Evolutionary conservation across 2,113 vertebrate species (phyloP).

Genomic region (Peromyscus californicus): DNA sequence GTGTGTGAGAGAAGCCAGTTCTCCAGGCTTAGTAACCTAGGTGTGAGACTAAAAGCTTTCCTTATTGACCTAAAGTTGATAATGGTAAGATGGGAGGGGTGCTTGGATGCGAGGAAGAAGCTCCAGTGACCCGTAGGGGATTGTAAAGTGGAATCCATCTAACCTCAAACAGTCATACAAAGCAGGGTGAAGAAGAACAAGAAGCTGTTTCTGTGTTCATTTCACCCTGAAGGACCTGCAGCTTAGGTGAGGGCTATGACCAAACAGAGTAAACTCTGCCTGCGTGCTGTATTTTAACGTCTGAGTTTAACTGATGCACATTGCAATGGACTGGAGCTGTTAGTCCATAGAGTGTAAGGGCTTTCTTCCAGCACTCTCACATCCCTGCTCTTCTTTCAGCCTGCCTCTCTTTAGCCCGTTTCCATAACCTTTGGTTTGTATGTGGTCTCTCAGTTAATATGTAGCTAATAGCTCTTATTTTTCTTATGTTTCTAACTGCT

Average conservation of each 20-base stretch:
- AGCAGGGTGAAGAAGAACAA: constrained; percentile 90
- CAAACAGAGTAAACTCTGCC: constrained; percentile 86
- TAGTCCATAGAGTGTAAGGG: constrained; percentile 92
- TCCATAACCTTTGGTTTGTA: constrained; percentile 92
- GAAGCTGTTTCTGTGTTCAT: constrained; percentile 91
- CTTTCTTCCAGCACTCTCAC: constrained; percentile 87
- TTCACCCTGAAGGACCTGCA: constrained; percentile 93
- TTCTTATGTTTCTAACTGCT: constrained; percentile 94
- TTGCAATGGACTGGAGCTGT: constrained; percentile 90
- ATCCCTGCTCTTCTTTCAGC: constrained; percentile 52
- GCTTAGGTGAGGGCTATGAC: constrained; percentile 88
- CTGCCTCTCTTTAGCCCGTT: constrained; percentile 50
- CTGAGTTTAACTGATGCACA: constrained; percentile 86
- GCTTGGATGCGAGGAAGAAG: constrained; percentile 73
- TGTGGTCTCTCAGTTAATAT: constrained; percentile 96
- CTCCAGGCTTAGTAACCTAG: constrained; percentile 89
- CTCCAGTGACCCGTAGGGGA: constrained; percentile 80
- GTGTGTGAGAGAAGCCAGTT: constrained; percentile 90
- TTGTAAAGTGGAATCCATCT: constrained; percentile 89
- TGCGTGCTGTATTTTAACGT: constrained; percentile 89
- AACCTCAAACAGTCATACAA: constrained; percentile 92
- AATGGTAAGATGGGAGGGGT: constrained; percentile 71
- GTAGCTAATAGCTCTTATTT: constrained; percentile 97
- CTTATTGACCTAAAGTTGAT: constrained; percentile 89
- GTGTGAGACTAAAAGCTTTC: constrained; percentile 94